Conservation (phyloP, 2,888 invertebrate genomes). For the Bimastos eiseni region DNA sequence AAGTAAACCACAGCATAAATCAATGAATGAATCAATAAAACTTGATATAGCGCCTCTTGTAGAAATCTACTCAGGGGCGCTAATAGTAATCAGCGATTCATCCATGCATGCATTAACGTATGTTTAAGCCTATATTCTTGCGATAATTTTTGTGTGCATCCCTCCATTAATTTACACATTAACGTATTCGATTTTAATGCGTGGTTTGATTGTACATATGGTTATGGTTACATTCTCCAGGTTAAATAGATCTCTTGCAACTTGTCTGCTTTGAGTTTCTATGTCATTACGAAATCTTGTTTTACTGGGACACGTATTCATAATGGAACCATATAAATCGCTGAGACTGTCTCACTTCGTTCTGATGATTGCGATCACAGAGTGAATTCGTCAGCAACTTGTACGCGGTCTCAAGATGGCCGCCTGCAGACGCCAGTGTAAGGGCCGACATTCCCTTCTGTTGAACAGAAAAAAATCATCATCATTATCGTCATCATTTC, state of each 20-base stretch:
- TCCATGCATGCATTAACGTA: background rate
- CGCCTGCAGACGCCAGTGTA: background rate
- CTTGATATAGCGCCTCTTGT: too few relatives aligned
- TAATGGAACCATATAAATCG: too few relatives aligned
- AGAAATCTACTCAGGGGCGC: too few relatives aligned
- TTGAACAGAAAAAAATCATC: background rate
- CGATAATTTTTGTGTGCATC: too few relatives aligned
- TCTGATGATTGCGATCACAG: background rate
- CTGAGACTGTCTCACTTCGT: background rate
- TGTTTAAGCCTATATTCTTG: background rate
- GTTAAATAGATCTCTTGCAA: background rate
- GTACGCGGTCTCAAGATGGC: background rate
- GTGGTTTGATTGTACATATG: background rate
- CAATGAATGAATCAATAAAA: too few relatives aligned
- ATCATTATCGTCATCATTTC: background rate
- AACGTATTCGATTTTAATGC: background rate
- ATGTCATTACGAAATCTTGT: background rate
- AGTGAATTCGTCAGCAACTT: background rate
- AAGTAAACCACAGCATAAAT: too few relatives aligned
- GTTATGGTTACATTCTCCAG: background rate
- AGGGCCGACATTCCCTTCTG: conserved; percentile 17
- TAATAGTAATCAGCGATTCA: background rate
- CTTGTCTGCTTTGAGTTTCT: background rate
- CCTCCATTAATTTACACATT: background rate
- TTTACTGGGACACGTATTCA: too few relatives aligned